Evolutionary conservation across 2,113 vertebrate genomes (phyloP), one percentile per base, ranked within the genome.

Genomic region (Ctenodactylus gundi): DNA sequence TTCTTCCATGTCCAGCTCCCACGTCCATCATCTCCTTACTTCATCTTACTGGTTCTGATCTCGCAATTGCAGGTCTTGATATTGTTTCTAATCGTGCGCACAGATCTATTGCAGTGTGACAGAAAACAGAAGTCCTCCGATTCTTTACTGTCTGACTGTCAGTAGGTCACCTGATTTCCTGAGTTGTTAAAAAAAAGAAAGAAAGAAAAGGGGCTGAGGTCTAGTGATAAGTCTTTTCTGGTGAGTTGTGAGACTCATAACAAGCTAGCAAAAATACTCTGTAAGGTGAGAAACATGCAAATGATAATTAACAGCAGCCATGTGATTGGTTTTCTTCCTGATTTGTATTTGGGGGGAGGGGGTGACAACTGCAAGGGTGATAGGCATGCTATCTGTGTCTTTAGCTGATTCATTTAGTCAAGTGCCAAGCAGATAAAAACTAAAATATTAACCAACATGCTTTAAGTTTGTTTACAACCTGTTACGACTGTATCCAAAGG

Each of bases 51-150:
- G 20, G 65, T 58, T 94, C 89, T 70, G 53, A 91, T 88, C 53
- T 89, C 36, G 15, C 15, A 92, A 75, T 84, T 88, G 57, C 39
- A 53, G 36, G 36, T 80, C 73, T 92, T 90, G 77, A 75, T 88
- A 72, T 81, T 92, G 80, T 65, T 89, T 81, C 83, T 94, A 65
- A 94, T 83, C 68, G 76, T 84, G 91, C 80, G 57, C 94, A 73
- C 25, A 0, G 36, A 82, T 86, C 78, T 91, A 58, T 7, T 83
- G 27, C 86, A 55, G n/a, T 72, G 51, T 94, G 62, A 97, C 41
- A 95, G 70, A 96, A 97, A 97, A 84, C 53, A 91, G 75, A 95
- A 94, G 87, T 95, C 80, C 60, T 65, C 80, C 83, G 67, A 72
- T 94, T 91, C 94, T 94, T 95, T 91, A 86, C 83, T 27, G 7